Evolutionary conservation across 2,888 invertebrate species (phyloP), one percentile per base, ranked within the genome.

Genomic region (Acleris laterana): DNA sequence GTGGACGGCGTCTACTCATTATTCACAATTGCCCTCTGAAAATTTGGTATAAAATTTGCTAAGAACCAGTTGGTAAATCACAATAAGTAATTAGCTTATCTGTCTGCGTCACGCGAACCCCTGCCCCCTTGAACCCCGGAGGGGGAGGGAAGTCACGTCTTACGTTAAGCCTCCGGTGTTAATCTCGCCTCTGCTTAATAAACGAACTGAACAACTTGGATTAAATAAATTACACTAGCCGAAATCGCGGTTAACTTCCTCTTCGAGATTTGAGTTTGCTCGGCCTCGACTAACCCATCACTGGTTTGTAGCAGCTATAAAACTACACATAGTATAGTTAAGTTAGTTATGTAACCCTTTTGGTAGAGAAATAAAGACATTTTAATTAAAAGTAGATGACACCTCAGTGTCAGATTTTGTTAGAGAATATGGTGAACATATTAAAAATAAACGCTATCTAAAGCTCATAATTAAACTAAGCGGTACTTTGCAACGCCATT

Each of bases 61-160:
- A 77, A 78, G 80, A 83, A 83, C 82, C 83, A 77, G 83, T 86
- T 83, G 82, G 76, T 84, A 84, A 86, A 84, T 87, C 85, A 85
- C 87, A 88, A 88, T 88, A 88, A 85, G 84, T 88, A 90, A 90
- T 89, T 89, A 90, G 86, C 89, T 90, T 90, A 90, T 90, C 90
- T 88, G 83, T 85, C 80, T 78, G 76, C 83, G 86, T 88, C 88
- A 89, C 85, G 85, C 83, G 81, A 79, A 74, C 70, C 74, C 70
- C 75, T 62, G 61, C 62, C 60, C 52, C 68, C 38, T 38, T 58
- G 70, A 72, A 71, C 72, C 69, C 62, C 70, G 69, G 70, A 71
- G 70, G 72, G 71, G 74, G 69, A 74, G 71, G 63, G 74, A 78
- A 79, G 79, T 82, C 81, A 78, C 83, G 82, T 85, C 86, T 85